Evolutionary conservation across 2,888 invertebrate genomes (phyloP).

Genomic region (Griposia aprilina): DNA sequence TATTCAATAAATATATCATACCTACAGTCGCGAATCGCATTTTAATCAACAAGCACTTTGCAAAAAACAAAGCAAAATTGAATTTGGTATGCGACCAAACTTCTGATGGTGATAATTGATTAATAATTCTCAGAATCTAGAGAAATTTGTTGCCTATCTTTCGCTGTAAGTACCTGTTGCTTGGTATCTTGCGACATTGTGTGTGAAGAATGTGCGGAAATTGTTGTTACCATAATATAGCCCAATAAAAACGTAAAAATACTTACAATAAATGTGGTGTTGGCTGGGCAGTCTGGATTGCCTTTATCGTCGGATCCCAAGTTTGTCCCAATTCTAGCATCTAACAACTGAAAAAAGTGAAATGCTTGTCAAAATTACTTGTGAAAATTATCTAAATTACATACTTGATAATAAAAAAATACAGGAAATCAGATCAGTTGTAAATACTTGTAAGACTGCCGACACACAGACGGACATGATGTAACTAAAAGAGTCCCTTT

Average conservation of each 20-base stretch:
- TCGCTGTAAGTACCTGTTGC: neutral
- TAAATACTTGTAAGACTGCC: neutral
- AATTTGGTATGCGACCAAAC: neutral
- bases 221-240: neutral
- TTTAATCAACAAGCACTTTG: too few species aligned
- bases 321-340: neutral
- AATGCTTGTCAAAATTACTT: neutral
- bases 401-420: neutral
- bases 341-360: slow-evolving; percentile 19
- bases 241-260: neutral
- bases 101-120: neutral
- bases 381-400: neutral
- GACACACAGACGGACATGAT: neutral
- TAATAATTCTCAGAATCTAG: neutral
- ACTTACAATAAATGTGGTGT: slow-evolving; percentile 17
- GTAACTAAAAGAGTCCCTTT: neutral
- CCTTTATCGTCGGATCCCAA: neutral
- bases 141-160: neutral
- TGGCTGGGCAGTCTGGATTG: slow-evolving; percentile 24
- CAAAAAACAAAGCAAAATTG: too few species aligned
- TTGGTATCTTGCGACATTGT: neutral
- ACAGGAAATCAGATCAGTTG: neutral
- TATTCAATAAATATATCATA: too few species aligned
- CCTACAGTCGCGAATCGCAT: too few species aligned
- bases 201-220: neutral